Base-by-base conservation (phyloP, 2,113 vertebrate species). In the Thamnaconus septentrionalis region DNA sequence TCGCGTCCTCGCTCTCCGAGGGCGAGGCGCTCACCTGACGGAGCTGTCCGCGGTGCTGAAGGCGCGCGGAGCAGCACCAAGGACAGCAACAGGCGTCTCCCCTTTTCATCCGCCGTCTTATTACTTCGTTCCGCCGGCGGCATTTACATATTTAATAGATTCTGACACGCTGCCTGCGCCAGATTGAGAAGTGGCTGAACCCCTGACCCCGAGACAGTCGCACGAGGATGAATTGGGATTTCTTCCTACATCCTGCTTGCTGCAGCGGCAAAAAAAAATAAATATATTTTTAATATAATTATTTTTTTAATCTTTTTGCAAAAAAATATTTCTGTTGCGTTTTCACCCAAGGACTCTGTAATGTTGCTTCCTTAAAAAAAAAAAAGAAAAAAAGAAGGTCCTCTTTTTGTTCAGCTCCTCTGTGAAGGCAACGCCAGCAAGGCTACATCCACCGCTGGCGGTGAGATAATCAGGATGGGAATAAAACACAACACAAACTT, bases 21-120 rank as follows among this genome's bases (percentile, higher is more conserved):
- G 42, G 59, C 9, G 5, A 73, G 47, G 42, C 42, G 3, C 75
- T 83, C 79, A 88, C 85, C 85, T 83, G 85, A 40, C 49, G 76
- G 83, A 84, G 70, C 85, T 91, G 87, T 89, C 91, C 86, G 44
- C 42, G 89, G 91, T 92, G 44, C 89, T 76, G 73, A 76, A 50
- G 48, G 48, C 56, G 65, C 53, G 5, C 62, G 75, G 44, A 7
- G 39, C 18, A 70, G 66, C 65, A 71, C 75, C 83, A 81, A 75
- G 79, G 76, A 79, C 83, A 79, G 87, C 81, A 54, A 52, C 70
- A 65, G 57, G 54, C 75, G 43, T 41, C 41, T 47, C 71, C 60
- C 62, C 1, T 39, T 45, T 11, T 41, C 46, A 18, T n/a, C 12
- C n/a, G 3, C 0, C 49, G 1, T 31, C 18, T 40, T 5, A 1